Conservation (phyloP, 2,797 vertebrate species). For the Pipistrellus pygmaeus region DNA sequence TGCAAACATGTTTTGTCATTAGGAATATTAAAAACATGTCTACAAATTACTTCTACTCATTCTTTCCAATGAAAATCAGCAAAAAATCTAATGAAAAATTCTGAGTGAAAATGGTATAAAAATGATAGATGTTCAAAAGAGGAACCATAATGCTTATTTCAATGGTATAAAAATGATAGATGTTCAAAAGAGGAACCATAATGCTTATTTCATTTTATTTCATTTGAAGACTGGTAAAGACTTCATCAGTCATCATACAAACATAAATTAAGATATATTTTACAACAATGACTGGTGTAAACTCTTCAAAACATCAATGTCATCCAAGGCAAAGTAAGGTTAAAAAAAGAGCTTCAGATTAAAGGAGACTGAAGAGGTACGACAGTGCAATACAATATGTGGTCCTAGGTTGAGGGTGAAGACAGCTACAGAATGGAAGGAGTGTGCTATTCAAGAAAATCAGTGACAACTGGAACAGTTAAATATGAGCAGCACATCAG, state of each 20-base stretch:
- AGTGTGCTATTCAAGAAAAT: background rate
- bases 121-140: background rate
- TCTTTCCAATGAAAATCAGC: slow-evolving; percentile 11
- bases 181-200: background rate
- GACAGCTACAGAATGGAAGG: background rate
- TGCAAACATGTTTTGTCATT: background rate
- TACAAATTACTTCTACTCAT: background rate
- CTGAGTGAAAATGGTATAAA: slow-evolving; percentile 37
- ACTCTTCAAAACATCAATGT: background rate
- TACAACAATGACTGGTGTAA: background rate
- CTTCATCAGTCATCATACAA: background rate
- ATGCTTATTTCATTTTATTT: background rate
- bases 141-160: background rate
- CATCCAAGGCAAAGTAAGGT: background rate
- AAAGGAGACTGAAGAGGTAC: background rate
- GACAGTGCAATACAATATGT: background rate
- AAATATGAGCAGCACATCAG: background rate
- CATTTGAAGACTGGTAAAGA: background rate
- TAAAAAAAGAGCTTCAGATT: background rate
- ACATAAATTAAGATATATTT: background rate
- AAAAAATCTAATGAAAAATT: slow-evolving; percentile 29
- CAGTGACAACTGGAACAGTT: background rate
- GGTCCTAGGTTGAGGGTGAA: background rate
- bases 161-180: background rate
- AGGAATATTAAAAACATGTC: background rate